A percentile compares a stretch with the other conserved stretches of the same genome.
Evolutionary conservation across 2,888 invertebrate genomes (phyloP).

Genomic region (Thumatha senex): DNA sequence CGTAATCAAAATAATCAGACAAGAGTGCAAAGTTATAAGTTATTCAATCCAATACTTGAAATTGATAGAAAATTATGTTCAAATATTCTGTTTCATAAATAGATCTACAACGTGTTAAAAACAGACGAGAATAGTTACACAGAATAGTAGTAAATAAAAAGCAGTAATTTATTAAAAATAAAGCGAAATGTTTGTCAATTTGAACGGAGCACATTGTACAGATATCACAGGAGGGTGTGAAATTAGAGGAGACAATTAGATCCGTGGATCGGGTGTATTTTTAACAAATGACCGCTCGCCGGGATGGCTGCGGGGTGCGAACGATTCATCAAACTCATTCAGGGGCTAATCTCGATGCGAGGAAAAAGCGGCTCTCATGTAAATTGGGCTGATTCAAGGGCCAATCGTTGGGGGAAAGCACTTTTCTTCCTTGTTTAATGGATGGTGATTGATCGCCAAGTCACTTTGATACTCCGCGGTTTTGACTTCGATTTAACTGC

Average conservation of each 20-base stretch:
- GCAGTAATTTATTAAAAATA: no score
- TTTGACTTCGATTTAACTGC: conserved; percentile 74
- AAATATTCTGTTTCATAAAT: no score
- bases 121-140: no score
- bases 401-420: conserved; percentile 81
- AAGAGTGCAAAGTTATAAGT: no score
- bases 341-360: conserved; percentile 82
- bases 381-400: conserved; percentile 82
- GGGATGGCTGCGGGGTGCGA: conserved; percentile 61
- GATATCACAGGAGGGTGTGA: conserved; percentile 79
- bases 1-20: no score
- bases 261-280: conserved; percentile 82
- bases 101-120: no score
- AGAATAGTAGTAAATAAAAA: no score
- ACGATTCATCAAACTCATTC: conserved; percentile 84
- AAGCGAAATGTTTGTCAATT: conserved; percentile 61
- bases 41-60: no score
- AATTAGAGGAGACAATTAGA: conserved; percentile 84
- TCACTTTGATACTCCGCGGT: conserved; percentile 75
- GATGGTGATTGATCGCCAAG: conserved; percentile 82
- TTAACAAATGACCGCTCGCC: conserved; percentile 80
- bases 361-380: conserved; percentile 84
- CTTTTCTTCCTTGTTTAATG: conserved; percentile 83
- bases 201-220: conserved; percentile 60
- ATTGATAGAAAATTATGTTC: no score